Conservation (phyloP, 2,888 invertebrate genomes). For the Eremobia ochroleuca region DNA sequence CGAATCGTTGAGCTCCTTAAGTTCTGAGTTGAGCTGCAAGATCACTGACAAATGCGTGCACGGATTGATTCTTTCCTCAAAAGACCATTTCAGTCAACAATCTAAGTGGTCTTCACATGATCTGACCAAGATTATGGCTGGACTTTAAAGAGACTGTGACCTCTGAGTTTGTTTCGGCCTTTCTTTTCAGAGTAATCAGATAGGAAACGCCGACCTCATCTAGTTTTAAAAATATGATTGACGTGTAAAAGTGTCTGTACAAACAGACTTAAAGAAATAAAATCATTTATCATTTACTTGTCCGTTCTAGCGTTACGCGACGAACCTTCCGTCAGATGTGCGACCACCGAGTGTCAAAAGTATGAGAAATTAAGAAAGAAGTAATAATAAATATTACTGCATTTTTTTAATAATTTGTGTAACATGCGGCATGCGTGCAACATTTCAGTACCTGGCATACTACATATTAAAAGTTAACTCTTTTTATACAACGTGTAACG, state of each 20-base stretch:
- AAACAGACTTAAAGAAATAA: too few relatives aligned
- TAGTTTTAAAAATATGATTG: background rate
- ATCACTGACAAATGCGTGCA: background rate
- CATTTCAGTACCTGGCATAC: background rate
- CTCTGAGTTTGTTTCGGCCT: background rate
- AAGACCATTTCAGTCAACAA: background rate
- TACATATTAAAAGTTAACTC: too few relatives aligned
- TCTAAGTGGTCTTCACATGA: background rate
- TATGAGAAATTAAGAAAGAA: slow-evolving; percentile 4
- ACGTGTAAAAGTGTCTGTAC: too few relatives aligned
- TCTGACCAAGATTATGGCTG: background rate
- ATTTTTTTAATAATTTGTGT: background rate
- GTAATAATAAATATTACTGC: background rate
- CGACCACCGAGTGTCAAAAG: background rate
- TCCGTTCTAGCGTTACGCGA: background rate
- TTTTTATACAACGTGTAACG: too few relatives aligned
- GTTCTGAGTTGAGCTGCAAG: background rate
- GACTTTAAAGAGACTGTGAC: background rate
- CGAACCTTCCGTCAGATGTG: background rate
- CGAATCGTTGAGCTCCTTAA: background rate
- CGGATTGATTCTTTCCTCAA: background rate
- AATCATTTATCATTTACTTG: background rate
- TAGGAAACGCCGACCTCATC: background rate
- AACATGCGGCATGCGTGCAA: slow-evolving; percentile 28
- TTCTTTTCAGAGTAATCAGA: background rate